These are phyloP conservation scores for Phenganax marumi DNA, from an alignment of 92 coral and sea anemone species.

Conservation along the genomic window DNA sequence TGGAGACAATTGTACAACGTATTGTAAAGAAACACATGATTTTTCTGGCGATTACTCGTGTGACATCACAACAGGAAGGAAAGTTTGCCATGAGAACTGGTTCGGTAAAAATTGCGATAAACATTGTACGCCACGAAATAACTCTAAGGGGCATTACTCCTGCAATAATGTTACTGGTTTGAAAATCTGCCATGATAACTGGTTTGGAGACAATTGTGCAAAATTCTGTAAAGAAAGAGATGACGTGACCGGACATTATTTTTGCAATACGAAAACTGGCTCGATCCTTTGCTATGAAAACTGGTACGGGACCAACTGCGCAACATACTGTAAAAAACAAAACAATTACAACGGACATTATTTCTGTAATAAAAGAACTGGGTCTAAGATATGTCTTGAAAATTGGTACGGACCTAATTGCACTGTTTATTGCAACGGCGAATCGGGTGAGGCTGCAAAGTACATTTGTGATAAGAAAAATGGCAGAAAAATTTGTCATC, in stretches of 20 bases:
- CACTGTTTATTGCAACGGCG: slow-evolving; percentile 48
- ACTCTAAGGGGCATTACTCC: slow-evolving; percentile 54
- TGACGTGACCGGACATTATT: slow-evolving; percentile 56
- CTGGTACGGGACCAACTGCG: slow-evolving; percentile 6
- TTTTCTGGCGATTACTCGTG: slow-evolving; percentile 56
- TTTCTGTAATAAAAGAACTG: slow-evolving; percentile 56
- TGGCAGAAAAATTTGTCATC: slow-evolving; percentile 45
- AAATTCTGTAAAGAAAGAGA: slow-evolving; percentile 35
- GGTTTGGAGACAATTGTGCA: background rate
- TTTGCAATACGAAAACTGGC: slow-evolving; percentile 47
- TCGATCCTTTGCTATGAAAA: background rate
- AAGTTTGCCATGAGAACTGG: slow-evolving; percentile 54
- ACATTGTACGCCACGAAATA: slow-evolving; percentile 45
- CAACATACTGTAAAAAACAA: slow-evolving; percentile 13
- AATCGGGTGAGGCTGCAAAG: background rate
- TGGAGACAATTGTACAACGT: slow-evolving; percentile 18
- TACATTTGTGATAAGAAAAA: slow-evolving; percentile 9
- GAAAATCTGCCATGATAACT: slow-evolving; percentile 6
- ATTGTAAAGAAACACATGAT: background rate
- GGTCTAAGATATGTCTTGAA: slow-evolving; percentile 55
- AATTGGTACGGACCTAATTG: slow-evolving; percentile 72
- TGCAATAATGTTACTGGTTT: slow-evolving; percentile 47
- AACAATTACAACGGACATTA: slow-evolving; percentile 62
- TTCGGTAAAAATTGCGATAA: slow-evolving; percentile 45
- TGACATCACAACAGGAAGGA: slow-evolving; percentile 40